Base-by-base conservation (phyloP, 2,888 invertebrate species). In the Cantharis flavilabris region DNA sequence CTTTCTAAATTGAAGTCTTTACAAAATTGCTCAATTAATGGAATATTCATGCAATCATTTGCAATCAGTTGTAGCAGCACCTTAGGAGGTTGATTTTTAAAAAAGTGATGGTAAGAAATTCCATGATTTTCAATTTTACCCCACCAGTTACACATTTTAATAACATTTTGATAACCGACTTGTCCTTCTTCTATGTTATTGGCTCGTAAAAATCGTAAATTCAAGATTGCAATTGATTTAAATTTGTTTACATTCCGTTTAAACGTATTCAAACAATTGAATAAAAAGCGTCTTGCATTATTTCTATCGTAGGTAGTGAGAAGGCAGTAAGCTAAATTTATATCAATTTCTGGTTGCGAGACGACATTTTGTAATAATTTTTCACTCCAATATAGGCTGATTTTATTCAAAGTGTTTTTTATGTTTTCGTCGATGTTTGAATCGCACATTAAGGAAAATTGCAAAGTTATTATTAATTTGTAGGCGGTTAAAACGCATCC, bases 1-100 rank as follows among this genome's bases (percentile, higher is more conserved):
- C 85, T 74, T 75, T 88, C 83, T 73, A 91, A 85, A 11, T 85
- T 82, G 81, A 89, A 90, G 84, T 89, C 89, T 2, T 69, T 20
- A 80, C 90, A 90, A 80, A 89, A 91, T 63, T 89, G 87, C 72
- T 85, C 81, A 9, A 90, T 83, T n/a, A 86, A 80, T 9, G 84
- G 76, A n/a, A 88, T 65, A 75, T 81, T 77, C n/a, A 85, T 70
- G 14, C 76, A 23, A 18, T 83, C 71, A 0, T 78, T 73, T 30
- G 75, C 76, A 30, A 87, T 83, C 13, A 87, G 77, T 62, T 76
- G 72, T 49, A 73, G 23, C 13, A 81, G 20, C 2, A 81, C 80
- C 23, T 80, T 70, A 14, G 80, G 78, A 3, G 81, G 72, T 5
- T 69, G 76, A 0, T 71, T 71, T 71, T 80, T 82, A 73, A 86